A percentile compares a stretch with the other conserved stretches of the same genome.
Conservation (phyloP, 1,140 invertebrate genomes). For the Eriocheir sinensis region DNA sequence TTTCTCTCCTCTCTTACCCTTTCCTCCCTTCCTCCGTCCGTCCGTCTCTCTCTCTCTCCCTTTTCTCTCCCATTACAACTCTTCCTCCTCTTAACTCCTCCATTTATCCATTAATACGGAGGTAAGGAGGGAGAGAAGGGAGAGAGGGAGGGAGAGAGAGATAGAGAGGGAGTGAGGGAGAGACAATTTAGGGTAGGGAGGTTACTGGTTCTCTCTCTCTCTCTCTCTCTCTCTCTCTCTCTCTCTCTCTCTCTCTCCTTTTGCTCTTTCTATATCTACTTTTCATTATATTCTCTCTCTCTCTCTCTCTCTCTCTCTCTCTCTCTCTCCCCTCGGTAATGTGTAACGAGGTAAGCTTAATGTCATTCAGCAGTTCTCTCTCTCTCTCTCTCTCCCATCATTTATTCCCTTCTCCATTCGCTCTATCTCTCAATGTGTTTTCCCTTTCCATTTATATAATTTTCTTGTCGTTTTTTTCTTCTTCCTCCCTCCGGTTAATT, state of each 20-base stretch:
- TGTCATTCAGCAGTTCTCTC: slow-evolving; percentile 50
- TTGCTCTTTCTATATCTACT: neutral
- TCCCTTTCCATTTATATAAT: slow-evolving; percentile 41
- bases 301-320: slow-evolving; percentile 33
- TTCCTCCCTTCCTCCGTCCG: neutral
- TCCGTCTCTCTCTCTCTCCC: neutral
- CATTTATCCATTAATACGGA: too few species aligned
- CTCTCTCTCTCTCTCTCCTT: neutral
- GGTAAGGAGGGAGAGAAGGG: neutral
- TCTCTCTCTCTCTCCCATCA: slow-evolving; percentile 48
- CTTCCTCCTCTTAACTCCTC: too few species aligned
- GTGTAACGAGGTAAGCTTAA: slow-evolving; percentile 54
- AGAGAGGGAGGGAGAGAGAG: slow-evolving; percentile 36
- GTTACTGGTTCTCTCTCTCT: neutral
- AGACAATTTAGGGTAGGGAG: neutral
- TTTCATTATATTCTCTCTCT: slow-evolving; percentile 6
- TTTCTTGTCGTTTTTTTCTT: neutral
- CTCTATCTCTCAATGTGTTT: slow-evolving; percentile 18
- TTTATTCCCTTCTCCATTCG: neutral
- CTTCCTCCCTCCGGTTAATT: too few species aligned
- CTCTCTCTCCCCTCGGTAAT: slow-evolving; percentile 36
- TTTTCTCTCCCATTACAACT: neutral
- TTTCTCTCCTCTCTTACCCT: neutral
- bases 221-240: neutral
- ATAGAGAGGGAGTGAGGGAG: neutral